A percentile compares a stretch with the other conserved stretches of the same genome.
Conservation (phyloP, 2,113 vertebrate genomes). For the Canis aureus region DNA sequence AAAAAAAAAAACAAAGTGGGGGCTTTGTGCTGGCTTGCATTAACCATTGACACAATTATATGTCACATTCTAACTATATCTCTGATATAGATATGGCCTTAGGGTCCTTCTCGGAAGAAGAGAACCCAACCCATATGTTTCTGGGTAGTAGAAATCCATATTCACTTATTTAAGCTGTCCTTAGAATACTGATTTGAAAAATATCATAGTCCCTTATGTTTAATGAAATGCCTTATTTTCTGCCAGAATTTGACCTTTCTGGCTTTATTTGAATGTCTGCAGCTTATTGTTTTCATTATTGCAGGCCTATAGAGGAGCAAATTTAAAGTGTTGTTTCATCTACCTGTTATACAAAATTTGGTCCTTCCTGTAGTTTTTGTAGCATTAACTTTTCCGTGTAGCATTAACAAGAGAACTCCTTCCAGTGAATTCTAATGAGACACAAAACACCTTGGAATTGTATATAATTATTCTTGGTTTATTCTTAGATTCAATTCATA, state of each 20-base stretch:
- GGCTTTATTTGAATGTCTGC: conserved; percentile 20
- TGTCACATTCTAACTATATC: neutral
- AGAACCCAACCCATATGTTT: neutral
- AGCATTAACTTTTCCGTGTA: neutral
- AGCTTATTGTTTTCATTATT: conserved; percentile 56
- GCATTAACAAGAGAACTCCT: neutral
- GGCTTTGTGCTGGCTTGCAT: neutral
- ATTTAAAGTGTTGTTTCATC: neutral
- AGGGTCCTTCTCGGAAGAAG: neutral
- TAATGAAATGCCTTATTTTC: conserved; percentile 37
- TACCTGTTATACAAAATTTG: neutral
- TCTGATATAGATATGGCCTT: neutral
- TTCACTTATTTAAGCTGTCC: conserved; percentile 20
- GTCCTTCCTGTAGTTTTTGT: neutral
- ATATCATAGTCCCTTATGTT: conserved; percentile 37
- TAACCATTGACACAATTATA: neutral
- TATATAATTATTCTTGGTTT: neutral
- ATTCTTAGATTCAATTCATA: conserved; percentile 11
- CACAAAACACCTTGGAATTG: neutral
- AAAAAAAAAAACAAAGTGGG: neutral
- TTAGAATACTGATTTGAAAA: conserved; percentile 55
- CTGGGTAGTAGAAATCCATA: neutral
- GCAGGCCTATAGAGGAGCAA: neutral
- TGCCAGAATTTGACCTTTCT: conserved; percentile 46
- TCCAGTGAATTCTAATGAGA: conserved; percentile 12